Evolutionary conservation across 1,140 invertebrate species (phyloP), one percentile per base, ranked within the genome.

Genomic region (Atopsyche davidsoni): DNA sequence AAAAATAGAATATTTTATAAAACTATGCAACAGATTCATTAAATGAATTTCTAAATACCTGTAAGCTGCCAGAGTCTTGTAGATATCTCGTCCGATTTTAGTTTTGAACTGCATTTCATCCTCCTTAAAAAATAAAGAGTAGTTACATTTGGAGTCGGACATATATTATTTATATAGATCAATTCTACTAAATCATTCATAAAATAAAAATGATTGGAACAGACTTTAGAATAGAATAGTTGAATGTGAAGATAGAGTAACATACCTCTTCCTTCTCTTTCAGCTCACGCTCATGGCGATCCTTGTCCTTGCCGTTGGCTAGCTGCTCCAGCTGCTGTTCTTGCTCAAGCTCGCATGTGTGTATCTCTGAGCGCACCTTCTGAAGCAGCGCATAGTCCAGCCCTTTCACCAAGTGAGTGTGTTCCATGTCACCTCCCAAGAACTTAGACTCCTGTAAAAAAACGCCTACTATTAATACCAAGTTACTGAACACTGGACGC

Each of bases 351-450:
- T 91, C 88, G 51, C 86, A 84, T 2, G 76, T 78, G 55, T 81
- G 78, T 54, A 94, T 89, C 72, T 94, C 90, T 59, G 86, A 89
- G 21, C 74, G 71, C 61, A 94, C 92, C 75, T 99, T 99, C 69
- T 99, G 94, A 38, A 99, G 71, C n/a, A 99, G 72, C 4, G 96
- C 96, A 75, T 97, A 99, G 83, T 99, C 97, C 7, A 99, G 77
- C 69, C 97, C 97, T 76, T 99, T 99, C 43, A 99, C 96, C 77
- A 99, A 96, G 75, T 99, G 97, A 70, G 97, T 99, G 63, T 99
- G 96, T 59, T 98, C 95, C 88, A 99, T 98, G 69, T 99, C 97
- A 82, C 97, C 97, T 66, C 97, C 97, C 73, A 99, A 89, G 73
- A 95, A 99, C 75, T 99, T 99, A 0, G 96, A 99, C 69, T 99